Evolutionary conservation across 2,888 invertebrate species (phyloP), one percentile per base, ranked within the genome.

Genomic region (Cinara cedri): DNA sequence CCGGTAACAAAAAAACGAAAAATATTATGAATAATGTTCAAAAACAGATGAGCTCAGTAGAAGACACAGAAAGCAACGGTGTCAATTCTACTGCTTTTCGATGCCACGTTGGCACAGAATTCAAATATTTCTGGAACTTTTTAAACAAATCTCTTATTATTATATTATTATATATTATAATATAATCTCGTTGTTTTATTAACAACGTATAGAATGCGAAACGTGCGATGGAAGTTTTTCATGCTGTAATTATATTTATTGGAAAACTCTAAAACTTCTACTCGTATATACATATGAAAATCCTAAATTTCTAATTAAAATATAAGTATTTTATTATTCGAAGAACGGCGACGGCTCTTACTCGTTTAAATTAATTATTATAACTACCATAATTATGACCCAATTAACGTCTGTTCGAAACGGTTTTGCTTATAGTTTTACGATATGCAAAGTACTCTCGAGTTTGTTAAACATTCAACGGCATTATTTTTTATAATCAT

Each of bases 261-360:
- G 34, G 6, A 72, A 72, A 72, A 60, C 26, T 21, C 60, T 49
- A 57, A 72, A 72, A 34, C 46, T 72, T 60, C 60, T 49, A 46
- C 60, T 26, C 26, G 72, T 24, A 60, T 24, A 72, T 24, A 72
- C 60, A 34, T n/a, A n/a, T n/a, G n/a, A n/a, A n/a, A 34, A 46
- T 60, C 60, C 19, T 72, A 46, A n/a, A 26, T 60, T 60, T 26
- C 46, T 10, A 60, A 72, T 34, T 72, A 60, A 24, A 46, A 60
- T 72, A 24, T 46, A 57, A 34, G 34, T 34, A 34, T 34, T 34
- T 6, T 57, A 44, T 55, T 44, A 55, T 71, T 55, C 21, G 44
- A 44, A 42, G 14, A 57, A 57, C 44, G 71, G 44, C 10, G 16
- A 13, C 10, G 16, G n/a, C 57, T 34, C 24, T 34, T 6, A 24